A percentile compares a stretch with the other conserved stretches of the same genome.
Evolutionary conservation across 2,797 vertebrate genomes (phyloP).

Genomic region (Clarias laeviceps): DNA sequence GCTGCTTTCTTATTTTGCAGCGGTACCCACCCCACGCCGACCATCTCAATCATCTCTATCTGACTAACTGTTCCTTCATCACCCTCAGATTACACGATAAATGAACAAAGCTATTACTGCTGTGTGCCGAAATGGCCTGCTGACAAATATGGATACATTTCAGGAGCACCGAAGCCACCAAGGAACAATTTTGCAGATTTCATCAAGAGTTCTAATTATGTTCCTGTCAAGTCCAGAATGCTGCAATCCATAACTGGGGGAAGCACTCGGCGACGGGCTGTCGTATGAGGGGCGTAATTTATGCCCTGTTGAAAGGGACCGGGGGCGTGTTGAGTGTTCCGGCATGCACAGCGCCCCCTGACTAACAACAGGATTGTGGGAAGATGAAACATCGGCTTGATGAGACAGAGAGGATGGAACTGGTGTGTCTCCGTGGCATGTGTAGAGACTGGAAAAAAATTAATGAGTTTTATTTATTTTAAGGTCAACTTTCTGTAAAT

Average conservation of each 20-base stretch:
- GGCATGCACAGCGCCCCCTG: conserved; percentile 71
- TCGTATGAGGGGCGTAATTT: conserved; percentile 78
- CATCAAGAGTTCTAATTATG: conserved; percentile 99
- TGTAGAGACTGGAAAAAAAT: neutral
- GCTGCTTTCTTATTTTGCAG: conserved; percentile 63
- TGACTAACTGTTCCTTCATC: conserved; percentile 73
- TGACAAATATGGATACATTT: conserved; percentile 93
- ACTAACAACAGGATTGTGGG: conserved; percentile 81
- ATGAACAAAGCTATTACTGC: conserved; percentile 92
- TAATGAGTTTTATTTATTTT: too few species aligned
- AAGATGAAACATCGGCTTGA: conserved; percentile 52
- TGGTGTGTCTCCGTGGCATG: conserved; percentile 28
- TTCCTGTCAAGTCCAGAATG: conserved; percentile 96
- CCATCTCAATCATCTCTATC: conserved; percentile 74
- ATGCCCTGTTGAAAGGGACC: conserved; percentile 74
- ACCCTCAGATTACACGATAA: conserved; percentile 84
- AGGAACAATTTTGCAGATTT: conserved; percentile 98
- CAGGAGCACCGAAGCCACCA: conserved; percentile 83
- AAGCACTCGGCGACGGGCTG: conserved; percentile 74
- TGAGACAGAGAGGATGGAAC: conserved; percentile 31
- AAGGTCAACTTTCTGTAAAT: neutral
- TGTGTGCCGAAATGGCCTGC: conserved; percentile 79
- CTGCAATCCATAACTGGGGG: conserved; percentile 94
- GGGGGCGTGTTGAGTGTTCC: conserved; percentile 73
- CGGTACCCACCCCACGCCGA: conserved; percentile 41